Evolutionary conservation across 1,140 invertebrate genomes (phyloP).

Genomic region (Saccostrea echinata): DNA sequence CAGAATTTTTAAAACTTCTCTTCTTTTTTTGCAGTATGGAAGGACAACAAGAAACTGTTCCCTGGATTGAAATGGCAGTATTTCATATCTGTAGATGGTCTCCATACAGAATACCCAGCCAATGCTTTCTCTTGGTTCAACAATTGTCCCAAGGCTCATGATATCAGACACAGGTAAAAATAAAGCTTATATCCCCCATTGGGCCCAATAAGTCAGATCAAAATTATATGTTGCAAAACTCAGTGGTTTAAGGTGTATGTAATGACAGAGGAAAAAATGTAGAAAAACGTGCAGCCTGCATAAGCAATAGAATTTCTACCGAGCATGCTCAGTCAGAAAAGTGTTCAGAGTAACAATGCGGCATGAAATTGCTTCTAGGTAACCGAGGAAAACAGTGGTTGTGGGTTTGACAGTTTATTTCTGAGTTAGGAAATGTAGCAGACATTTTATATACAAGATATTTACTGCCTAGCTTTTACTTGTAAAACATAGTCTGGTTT

Average conservation of each 20-base stretch:
- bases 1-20: constrained; percentile 16
- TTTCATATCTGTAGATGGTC: constrained; percentile 81
- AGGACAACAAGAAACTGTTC: constrained; percentile 79
- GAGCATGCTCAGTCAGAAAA: not conserved
- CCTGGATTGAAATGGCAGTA: constrained; percentile 83
- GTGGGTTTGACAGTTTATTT: constrained; percentile 38
- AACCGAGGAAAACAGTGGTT: constrained; percentile 29
- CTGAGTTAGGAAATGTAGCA: constrained; percentile 32
- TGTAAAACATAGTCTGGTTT: constrained; percentile 39
- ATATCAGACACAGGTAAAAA: constrained; percentile 77
- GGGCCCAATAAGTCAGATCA: too few species aligned
- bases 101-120: constrained; percentile 82
- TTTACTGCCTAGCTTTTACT: constrained; percentile 28
- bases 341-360: not conserved
- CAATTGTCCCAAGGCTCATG: constrained; percentile 75
- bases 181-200: too few species aligned
- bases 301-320: constrained; percentile 1
- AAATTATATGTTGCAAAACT: too few species aligned
- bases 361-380: constrained; percentile 38
- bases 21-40: constrained; percentile 79
- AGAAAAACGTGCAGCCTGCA: not conserved
- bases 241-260: not conserved
- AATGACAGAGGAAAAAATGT: not conserved
- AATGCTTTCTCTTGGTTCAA: constrained; percentile 74
- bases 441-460: constrained; percentile 39